phyloP scores from a whole-genome alignment of 1,140 invertebrate genomes.

The Pissodes strobi region DNA sequence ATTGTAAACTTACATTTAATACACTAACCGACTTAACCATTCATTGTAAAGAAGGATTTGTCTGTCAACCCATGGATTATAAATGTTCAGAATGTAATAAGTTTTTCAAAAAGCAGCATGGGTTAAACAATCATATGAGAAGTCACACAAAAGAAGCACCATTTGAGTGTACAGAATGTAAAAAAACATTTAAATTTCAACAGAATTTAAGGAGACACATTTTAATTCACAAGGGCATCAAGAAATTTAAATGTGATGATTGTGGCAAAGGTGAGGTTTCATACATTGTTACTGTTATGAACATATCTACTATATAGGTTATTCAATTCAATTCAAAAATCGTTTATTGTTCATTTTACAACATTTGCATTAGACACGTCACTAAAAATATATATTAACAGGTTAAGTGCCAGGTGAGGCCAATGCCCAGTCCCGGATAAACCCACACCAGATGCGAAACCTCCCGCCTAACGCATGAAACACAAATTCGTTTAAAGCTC shows the following conservation, averaged over 20 bases:
- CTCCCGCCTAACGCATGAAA: too few species aligned
- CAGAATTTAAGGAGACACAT: conserved; percentile 34
- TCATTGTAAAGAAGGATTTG: conserved; percentile 8
- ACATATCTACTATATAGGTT: not conserved
- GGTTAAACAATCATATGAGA: conserved; percentile 29
- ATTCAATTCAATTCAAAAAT: too few species aligned
- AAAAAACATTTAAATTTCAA: conserved; percentile 27
- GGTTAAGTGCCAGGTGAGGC: too few species aligned
- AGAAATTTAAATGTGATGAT: conserved; percentile 35
- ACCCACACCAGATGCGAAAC: too few species aligned
- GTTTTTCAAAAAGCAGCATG: conserved; percentile 22
- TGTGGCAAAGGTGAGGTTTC: conserved; percentile 31
- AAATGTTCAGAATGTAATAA: conserved; percentile 27
- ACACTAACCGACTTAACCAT: not conserved
- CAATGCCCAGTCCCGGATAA: too few species aligned
- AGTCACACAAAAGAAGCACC: conserved; percentile 32
- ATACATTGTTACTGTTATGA: conserved; percentile 1
- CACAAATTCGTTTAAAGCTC: too few species aligned
- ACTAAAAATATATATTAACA: too few species aligned
- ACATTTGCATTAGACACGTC: too few species aligned
- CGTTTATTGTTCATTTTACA: too few species aligned
- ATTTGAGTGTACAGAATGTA: conserved; percentile 34
- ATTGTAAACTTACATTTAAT: not conserved
- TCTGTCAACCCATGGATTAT: not conserved
- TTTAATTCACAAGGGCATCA: conserved; percentile 31